phyloP scores from a whole-genome alignment of 1,140 invertebrate genomes.

The Planococcus citri region DNA sequence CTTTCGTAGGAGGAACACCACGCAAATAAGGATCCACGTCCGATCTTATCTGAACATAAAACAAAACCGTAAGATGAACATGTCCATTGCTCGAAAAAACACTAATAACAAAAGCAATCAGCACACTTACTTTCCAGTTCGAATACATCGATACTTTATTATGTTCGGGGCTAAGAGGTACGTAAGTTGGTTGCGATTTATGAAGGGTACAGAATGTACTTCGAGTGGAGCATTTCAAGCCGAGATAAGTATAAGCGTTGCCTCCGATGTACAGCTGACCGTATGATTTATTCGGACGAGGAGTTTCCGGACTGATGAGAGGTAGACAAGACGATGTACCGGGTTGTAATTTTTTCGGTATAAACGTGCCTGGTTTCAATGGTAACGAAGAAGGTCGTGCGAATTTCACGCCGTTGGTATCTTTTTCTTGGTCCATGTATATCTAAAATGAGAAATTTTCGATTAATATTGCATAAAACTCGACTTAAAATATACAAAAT shows the following conservation, averaged over 20 bases:
- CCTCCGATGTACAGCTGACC: conserved; percentile 77
- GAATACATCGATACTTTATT: conserved; percentile 94
- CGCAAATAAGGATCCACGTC: conserved; percentile 55
- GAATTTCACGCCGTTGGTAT: conserved; percentile 36
- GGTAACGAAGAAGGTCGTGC: conserved; percentile 63
- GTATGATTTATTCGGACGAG: conserved; percentile 72
- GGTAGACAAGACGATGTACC: conserved; percentile 62
- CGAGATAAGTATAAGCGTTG: conserved; percentile 83
- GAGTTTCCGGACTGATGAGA: conserved; percentile 78
- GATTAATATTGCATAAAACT: no score
- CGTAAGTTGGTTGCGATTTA: conserved; percentile 88
- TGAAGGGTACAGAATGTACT: conserved; percentile 86
- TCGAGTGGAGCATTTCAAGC: conserved; percentile 77
- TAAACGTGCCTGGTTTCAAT: conserved; percentile 65
- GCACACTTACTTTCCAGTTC: conserved; percentile 63
- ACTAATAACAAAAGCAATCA: no score
- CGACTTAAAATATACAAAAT: no score
- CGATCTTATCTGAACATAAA: conserved; percentile 47
- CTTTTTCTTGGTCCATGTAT: neutral
- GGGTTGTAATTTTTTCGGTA: conserved; percentile 54
- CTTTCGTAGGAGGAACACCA: conserved; percentile 51
- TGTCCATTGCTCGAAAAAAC: neutral
- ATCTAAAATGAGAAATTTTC: no score
- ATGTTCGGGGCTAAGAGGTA: conserved; percentile 58
- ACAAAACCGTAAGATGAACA: conserved; percentile 24